Conservation (phyloP, 2,797 vertebrate genomes). For the Artibeus lituratus region DNA sequence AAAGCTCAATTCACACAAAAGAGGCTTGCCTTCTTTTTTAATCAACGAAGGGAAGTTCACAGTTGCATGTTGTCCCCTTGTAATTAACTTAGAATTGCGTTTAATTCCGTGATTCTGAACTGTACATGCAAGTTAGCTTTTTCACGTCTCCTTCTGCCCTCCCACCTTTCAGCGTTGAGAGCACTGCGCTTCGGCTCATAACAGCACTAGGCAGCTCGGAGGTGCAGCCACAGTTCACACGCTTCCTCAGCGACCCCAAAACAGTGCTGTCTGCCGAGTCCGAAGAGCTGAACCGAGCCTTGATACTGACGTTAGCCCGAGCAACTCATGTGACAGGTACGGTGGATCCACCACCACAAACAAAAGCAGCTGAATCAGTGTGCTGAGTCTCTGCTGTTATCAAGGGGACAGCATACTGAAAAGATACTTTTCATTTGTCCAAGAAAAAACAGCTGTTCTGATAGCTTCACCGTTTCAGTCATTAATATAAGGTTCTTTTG, state of each 20-base stretch:
- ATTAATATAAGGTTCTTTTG: not conserved
- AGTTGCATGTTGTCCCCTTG: not conserved
- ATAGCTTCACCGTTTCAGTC: not conserved
- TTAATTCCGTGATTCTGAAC: not conserved
- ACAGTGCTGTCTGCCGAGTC: conserved; percentile 96
- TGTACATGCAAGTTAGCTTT: not conserved
- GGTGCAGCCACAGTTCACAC: conserved; percentile 97
- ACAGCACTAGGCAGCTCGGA: conserved; percentile 97
- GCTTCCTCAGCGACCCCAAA: conserved; percentile 98
- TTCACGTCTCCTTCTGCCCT: conserved; percentile 31
- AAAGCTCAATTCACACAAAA: not conserved
- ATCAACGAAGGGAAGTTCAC: not conserved
- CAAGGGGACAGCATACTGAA: not conserved
- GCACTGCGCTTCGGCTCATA: conserved; percentile 95
- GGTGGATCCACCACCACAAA: rapidly evolving
- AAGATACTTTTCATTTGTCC: not conserved
- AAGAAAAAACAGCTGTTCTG: not conserved
- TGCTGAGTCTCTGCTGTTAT: not conserved
- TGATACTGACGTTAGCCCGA: conserved; percentile 96
- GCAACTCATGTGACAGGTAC: conserved; percentile 98
- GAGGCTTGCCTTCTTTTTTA: not conserved
- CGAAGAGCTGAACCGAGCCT: conserved; percentile 96
- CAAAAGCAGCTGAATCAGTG: not conserved
- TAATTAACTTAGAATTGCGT: not conserved
- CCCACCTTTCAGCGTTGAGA: conserved; percentile 89